These are phyloP conservation scores for Lophochroa leadbeateri DNA, from an alignment of 2,113 vertebrate species.

Conservation along the genomic window DNA sequence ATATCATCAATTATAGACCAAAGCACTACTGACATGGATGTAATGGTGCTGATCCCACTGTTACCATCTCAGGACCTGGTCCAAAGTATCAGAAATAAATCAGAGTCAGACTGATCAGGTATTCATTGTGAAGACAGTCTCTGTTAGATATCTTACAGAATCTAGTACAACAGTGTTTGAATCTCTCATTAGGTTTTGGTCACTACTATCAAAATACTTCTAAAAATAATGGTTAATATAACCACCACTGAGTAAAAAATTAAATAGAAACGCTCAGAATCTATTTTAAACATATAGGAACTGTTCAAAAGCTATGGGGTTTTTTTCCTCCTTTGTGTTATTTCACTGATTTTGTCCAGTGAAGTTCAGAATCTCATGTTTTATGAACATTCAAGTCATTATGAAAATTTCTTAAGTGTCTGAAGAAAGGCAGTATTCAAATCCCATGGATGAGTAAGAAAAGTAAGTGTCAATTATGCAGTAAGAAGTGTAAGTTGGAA, in stretches of 20 bases:
- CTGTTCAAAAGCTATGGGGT: neutral
- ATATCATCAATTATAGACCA: neutral
- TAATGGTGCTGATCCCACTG: neutral
- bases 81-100: neutral
- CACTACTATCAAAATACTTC: neutral
- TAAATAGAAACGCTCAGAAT: neutral
- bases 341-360: neutral
- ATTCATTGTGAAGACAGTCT: neutral
- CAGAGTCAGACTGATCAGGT: neutral
- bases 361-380: neutral
- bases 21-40: neutral
- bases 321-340: neutral
- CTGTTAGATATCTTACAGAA: neutral
- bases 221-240: neutral
- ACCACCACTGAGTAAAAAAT: neutral
- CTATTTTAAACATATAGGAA: neutral
- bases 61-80: neutral
- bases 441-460: neutral
- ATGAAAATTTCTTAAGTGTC: neutral
- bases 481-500: neutral
- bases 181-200: neutral
- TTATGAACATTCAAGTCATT: neutral
- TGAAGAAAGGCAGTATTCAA: neutral
- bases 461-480: neutral
- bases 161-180: neutral